Evolutionary conservation across 2,888 invertebrate genomes (phyloP).

Genomic region (Cephonodes hylas): DNA sequence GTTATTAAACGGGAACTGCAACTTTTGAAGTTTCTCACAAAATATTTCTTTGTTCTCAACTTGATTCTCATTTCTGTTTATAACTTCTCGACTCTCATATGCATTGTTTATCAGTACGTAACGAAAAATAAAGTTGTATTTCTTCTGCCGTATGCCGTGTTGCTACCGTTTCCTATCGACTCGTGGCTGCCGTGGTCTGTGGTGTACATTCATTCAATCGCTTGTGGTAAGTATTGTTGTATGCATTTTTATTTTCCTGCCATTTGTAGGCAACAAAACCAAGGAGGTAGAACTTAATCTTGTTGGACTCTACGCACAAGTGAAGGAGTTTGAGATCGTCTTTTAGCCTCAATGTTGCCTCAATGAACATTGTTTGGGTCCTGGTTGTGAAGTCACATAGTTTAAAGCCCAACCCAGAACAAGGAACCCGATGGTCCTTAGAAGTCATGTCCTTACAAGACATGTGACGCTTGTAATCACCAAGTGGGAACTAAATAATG

Average conservation of each 20-base stretch:
- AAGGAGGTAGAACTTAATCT: too few relatives aligned
- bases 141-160: conserved; percentile 52
- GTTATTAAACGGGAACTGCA: conserved; percentile 42
- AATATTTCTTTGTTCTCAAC: conserved; percentile 60
- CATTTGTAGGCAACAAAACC: too few relatives aligned
- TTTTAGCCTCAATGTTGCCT: too few relatives aligned
- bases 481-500: too few relatives aligned
- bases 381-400: too few relatives aligned
- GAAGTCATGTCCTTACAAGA: too few relatives aligned
- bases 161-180: conserved; percentile 56
- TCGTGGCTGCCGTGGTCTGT: conserved; percentile 50
- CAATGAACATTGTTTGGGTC: too few relatives aligned
- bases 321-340: too few relatives aligned
- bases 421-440: too few relatives aligned
- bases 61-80: conserved; percentile 56
- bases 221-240: conserved; percentile 46
- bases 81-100: conserved; percentile 52
- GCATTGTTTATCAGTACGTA: conserved; percentile 50
- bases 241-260: background rate
- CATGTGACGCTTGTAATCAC: too few relatives aligned
- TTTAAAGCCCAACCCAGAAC: too few relatives aligned
- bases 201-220: conserved; percentile 48
- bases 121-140: conserved; percentile 37
- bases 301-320: too few relatives aligned
- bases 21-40: conserved; percentile 46